phyloP scores from a whole-genome alignment of 2,888 invertebrate genomes.

The Onchidella celtica region DNA sequence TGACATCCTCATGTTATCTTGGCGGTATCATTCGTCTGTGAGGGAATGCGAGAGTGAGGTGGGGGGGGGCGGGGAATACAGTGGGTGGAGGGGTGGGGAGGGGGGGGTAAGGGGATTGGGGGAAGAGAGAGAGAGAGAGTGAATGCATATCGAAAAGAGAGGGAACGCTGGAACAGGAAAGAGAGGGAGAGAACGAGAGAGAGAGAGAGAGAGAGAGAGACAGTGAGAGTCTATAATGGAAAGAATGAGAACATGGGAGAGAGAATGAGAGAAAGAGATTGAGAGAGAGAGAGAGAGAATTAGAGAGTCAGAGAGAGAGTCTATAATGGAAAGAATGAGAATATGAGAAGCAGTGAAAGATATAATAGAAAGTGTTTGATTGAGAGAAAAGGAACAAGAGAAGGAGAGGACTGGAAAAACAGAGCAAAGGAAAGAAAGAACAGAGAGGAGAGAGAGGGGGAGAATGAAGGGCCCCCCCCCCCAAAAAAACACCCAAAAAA shows the following conservation, averaged over 20 bases:
- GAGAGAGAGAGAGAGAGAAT: constrained; percentile 19
- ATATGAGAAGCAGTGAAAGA: constrained; percentile 4
- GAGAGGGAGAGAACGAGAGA: not conserved
- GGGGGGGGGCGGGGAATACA: too few relatives aligned
- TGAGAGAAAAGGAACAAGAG: constrained; percentile 11
- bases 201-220: constrained; percentile 7
- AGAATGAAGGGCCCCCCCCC: too few relatives aligned
- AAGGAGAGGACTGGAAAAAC: not conserved
- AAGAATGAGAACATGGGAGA: constrained; percentile 2
- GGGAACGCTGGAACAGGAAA: not conserved
- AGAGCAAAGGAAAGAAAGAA: not conserved
- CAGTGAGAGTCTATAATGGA: not conserved
- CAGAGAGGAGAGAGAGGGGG: constrained; percentile 1
- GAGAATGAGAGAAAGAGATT: not conserved
- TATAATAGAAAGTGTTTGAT: constrained; percentile 2
- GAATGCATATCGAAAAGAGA: not conserved
- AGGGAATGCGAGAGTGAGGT: too few relatives aligned
- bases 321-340: constrained; percentile 18
- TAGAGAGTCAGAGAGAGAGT: not conserved
- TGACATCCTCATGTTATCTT: too few relatives aligned
- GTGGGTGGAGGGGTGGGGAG: not conserved
- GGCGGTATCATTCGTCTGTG: too few relatives aligned
- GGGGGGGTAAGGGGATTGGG: not conserved
- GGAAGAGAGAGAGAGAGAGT: not conserved
- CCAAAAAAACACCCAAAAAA: too few relatives aligned